phyloP scores from a whole-genome alignment of 2,113 vertebrate species.

The Petroica traversi region DNA sequence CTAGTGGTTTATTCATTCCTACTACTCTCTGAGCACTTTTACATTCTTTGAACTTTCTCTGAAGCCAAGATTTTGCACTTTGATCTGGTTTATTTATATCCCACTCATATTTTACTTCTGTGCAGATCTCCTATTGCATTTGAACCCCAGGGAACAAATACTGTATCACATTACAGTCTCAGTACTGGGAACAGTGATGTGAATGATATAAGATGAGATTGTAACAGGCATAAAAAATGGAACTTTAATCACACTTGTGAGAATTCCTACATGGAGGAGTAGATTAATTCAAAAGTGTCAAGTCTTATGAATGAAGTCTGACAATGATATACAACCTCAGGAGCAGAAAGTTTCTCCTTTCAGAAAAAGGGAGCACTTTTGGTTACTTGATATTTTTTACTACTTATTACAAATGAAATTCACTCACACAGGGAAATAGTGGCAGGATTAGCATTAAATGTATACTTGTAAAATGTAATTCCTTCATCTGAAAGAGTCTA shows the following conservation, averaged over 20 bases:
- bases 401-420: neutral
- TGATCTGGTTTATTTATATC: slow-evolving; percentile 43
- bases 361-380: neutral
- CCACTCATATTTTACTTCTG: neutral
- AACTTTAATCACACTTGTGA: neutral
- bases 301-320: neutral
- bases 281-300: neutral
- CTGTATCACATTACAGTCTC: neutral
- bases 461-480: neutral
- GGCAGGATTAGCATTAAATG: neutral
- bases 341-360: neutral
- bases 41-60: slow-evolving; percentile 39
- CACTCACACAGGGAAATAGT: neutral
- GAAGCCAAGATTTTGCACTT: slow-evolving; percentile 7
- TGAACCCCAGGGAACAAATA: neutral
- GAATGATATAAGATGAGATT: neutral
- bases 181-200: neutral
- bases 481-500: neutral
- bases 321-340: neutral
- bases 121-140: neutral
- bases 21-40: neutral
- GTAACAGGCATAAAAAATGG: neutral
- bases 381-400: neutral
- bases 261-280: neutral
- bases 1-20: slow-evolving; percentile 24